A percentile compares a stretch with the other conserved stretches of the same genome.
These are phyloP conservation scores for Apus apus DNA, from an alignment of 2,113 vertebrate genomes.

Conservation along the genomic window DNA sequence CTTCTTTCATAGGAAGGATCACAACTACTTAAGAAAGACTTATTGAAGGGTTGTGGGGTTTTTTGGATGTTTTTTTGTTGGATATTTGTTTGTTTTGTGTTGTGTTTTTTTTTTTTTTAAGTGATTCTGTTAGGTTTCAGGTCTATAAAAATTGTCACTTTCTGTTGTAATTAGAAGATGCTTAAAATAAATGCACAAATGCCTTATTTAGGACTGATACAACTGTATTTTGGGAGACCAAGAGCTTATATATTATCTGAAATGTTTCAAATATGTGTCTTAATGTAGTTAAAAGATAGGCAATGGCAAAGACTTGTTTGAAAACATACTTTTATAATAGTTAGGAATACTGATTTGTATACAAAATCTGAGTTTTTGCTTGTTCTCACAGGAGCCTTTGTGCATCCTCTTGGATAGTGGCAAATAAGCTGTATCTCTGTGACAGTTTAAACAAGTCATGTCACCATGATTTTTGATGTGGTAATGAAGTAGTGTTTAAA, in stretches of 20 bases:
- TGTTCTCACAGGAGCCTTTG: neutral
- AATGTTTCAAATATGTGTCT: neutral
- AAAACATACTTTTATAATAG: neutral
- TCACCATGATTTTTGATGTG: neutral
- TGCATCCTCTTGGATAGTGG: neutral
- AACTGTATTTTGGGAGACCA: neutral
- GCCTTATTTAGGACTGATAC: neutral
- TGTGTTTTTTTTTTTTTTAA: too few relatives aligned
- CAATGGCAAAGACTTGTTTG: neutral
- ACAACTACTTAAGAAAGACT: neutral
- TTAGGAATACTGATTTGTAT: neutral
- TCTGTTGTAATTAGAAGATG: neutral
- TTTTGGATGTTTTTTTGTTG: too few relatives aligned
- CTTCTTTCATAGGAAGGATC: neutral
- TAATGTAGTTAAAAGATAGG: neutral
- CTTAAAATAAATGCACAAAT: neutral
- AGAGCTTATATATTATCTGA: neutral
- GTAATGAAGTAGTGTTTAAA: neutral
- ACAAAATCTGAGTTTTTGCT: neutral
- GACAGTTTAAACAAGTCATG: neutral
- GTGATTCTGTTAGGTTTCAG: neutral
- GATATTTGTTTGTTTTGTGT: too few relatives aligned
- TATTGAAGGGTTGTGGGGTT: neutral
- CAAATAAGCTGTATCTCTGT: neutral
- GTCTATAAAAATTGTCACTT: neutral